These are phyloP conservation scores for Deilephila elpenor DNA, from an alignment of 2,888 invertebrate genomes.

Conservation along the genomic window DNA sequence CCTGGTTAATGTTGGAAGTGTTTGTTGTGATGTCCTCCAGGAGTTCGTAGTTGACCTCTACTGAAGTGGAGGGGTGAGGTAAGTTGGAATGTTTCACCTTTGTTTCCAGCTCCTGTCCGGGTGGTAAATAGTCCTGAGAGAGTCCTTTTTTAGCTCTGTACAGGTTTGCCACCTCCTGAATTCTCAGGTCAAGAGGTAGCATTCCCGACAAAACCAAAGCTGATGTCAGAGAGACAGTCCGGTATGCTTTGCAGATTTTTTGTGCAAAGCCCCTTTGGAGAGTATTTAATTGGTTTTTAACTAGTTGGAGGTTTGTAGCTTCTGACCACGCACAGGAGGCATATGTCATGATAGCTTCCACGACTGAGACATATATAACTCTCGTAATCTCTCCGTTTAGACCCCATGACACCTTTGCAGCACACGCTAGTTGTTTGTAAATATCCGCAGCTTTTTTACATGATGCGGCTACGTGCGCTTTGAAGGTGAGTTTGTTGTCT, in stretches of 20 bases:
- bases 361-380: too few species aligned
- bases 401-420: too few species aligned
- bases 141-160: constrained; percentile 26
- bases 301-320: constrained; percentile 35
- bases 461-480: constrained; percentile 30
- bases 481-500: constrained; percentile 31
- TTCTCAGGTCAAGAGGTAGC: constrained; percentile 40
- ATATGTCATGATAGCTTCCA: constrained; percentile 37
- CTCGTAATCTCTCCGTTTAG: too few species aligned
- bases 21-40: too few species aligned
- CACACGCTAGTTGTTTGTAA: too few species aligned
- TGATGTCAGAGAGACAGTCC: constrained; percentile 37
- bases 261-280: constrained; percentile 4
- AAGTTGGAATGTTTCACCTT: neutral
- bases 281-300: neutral
- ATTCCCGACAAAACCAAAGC: constrained; percentile 38
- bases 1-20: too few species aligned
- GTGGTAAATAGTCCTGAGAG: constrained; percentile 12
- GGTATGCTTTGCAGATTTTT: constrained; percentile 31
- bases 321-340: constrained; percentile 32
- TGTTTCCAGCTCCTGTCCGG: neutral
- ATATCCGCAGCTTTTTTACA: too few species aligned
- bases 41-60: too few species aligned
- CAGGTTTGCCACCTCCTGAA: constrained; percentile 34
- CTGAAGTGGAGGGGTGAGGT: too few species aligned